phyloP scores from a whole-genome alignment of 2,113 vertebrate genomes.

The Chionis minor region DNA sequence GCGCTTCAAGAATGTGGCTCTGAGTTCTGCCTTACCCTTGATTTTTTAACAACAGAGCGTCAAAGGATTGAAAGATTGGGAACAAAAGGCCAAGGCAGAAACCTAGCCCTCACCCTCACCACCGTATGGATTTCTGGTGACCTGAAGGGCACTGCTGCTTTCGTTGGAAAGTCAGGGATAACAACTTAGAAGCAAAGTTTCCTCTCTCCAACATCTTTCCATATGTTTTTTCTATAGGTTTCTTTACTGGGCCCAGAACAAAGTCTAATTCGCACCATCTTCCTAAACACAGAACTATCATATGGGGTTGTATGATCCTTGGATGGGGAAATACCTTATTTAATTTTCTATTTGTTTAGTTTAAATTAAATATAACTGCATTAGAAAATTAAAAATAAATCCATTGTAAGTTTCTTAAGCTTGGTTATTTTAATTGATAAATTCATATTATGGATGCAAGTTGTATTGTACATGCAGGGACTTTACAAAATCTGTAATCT shows the following conservation, averaged over 20 bases:
- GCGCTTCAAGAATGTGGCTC: neutral
- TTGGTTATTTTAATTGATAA: neutral
- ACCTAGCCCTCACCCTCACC: neutral
- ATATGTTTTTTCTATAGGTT: neutral
- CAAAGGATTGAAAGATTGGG: neutral
- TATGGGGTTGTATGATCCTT: neutral
- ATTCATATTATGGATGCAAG: neutral
- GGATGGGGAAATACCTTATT: neutral
- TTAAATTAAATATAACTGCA: neutral
- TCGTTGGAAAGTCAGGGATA: neutral
- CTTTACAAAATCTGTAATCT: neutral
- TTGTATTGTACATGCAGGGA: neutral
- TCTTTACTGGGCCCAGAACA: neutral
- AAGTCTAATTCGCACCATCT: neutral
- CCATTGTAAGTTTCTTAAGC: neutral
- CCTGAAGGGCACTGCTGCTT: neutral
- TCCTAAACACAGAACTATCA: neutral
- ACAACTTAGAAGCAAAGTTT: neutral
- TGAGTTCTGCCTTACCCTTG: neutral
- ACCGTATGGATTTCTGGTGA: neutral
- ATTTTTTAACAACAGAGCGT: neutral
- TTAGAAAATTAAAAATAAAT: neutral
- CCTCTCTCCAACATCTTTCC: neutral
- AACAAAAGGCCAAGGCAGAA: neutral
- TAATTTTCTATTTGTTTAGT: neutral